Percentiles rank a stretch among this genome's conserved stretches.
These are phyloP conservation scores for Orthosia incerta DNA, from an alignment of 2,888 invertebrate genomes.

Conservation along the genomic window DNA sequence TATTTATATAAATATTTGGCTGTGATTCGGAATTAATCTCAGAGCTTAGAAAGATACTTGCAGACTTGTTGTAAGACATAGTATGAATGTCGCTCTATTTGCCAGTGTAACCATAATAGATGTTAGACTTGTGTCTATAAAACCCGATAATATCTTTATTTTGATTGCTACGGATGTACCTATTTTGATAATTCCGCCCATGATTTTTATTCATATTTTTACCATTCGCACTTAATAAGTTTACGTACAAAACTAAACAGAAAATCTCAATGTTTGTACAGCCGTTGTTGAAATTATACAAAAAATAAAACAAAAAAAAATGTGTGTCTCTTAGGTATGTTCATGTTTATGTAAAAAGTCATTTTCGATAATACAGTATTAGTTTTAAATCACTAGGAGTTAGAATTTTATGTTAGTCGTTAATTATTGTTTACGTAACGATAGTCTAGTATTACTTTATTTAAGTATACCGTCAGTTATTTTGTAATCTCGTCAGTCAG, in stretches of 20 bases:
- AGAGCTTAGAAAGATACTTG: slow-evolving; percentile 59
- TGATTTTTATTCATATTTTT: slow-evolving; percentile 71
- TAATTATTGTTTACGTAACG: slow-evolving; percentile 87
- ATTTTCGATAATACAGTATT: slow-evolving; percentile 85
- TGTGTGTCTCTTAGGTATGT: slow-evolving; percentile 72
- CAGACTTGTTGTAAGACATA: slow-evolving; percentile 36
- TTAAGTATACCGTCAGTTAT: slow-evolving; percentile 83
- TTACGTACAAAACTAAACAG: slow-evolving; percentile 66
- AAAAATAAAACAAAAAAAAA: slow-evolving; percentile 67
- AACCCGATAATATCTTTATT: slow-evolving; percentile 9
- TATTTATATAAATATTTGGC: slow-evolving; percentile 80
- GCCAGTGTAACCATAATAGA: slow-evolving; percentile 17
- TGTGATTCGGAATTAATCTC: slow-evolving; percentile 83
- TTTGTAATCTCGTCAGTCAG: slow-evolving; percentile 73
- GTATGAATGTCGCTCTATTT: slow-evolving; percentile 9
- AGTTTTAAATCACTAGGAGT: slow-evolving; percentile 87
- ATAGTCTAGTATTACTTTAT: slow-evolving; percentile 81
- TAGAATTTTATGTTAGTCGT: slow-evolving; percentile 89
- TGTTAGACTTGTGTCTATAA: slow-evolving; percentile 27
- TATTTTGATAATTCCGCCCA: slow-evolving; percentile 65
- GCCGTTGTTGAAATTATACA: slow-evolving; percentile 79
- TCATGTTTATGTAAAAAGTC: slow-evolving; percentile 79
- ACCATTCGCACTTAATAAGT: slow-evolving; percentile 25
- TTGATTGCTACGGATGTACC: slow-evolving; percentile 43
- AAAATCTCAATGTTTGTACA: slow-evolving; percentile 83